These are phyloP conservation scores for Myodes glareolus DNA, from an alignment of 2,113 vertebrate species.

Conservation along the genomic window DNA sequence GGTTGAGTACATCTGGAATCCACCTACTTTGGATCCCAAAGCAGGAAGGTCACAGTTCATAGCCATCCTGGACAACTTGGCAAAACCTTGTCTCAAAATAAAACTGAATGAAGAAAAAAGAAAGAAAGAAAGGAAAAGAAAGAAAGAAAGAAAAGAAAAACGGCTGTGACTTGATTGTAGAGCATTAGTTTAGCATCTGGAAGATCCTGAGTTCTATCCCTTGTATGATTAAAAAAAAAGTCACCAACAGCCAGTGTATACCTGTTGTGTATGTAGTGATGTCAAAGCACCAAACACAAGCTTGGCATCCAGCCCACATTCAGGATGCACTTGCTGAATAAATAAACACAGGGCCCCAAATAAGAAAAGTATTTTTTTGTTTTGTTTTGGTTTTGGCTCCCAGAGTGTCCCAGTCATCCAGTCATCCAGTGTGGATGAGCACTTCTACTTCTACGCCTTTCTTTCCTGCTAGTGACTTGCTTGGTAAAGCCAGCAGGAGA, in stretches of 20 bases:
- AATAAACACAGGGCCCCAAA: neutral
- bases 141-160: neutral
- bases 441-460: neutral
- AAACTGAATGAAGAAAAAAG: neutral
- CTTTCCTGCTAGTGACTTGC: neutral
- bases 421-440: neutral
- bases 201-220: neutral
- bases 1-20: neutral
- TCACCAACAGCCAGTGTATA: neutral
- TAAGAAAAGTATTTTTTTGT: neutral
- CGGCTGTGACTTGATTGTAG: neutral
- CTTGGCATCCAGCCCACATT: neutral
- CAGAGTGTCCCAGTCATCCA: neutral
- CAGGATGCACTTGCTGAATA: constrained; percentile 1
- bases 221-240: neutral
- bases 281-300: neutral
- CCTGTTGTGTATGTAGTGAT: neutral
- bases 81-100: neutral
- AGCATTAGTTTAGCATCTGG: too few species aligned
- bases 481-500: neutral
- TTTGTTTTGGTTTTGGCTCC: neutral
- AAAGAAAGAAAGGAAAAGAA: too few species aligned
- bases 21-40: neutral
- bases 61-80: neutral
- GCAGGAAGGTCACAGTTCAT: neutral